Conservation (phyloP, 1,140 invertebrate genomes). For the Hermetia illucens region DNA sequence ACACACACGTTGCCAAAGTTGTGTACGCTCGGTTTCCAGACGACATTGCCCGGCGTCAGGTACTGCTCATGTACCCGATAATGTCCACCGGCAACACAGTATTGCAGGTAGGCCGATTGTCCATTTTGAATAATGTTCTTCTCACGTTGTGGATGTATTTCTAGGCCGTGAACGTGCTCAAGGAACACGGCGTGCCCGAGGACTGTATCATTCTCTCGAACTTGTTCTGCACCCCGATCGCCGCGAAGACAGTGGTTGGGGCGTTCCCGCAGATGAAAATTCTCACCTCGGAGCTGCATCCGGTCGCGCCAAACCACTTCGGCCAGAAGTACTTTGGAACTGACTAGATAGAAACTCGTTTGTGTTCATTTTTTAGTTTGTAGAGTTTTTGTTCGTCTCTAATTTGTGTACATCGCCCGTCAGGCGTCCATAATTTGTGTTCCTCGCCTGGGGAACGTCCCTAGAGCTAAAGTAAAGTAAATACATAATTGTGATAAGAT, state of each 20-base stretch:
- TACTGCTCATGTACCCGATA: slow-evolving; percentile 96
- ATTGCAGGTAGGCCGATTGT: slow-evolving; percentile 31
- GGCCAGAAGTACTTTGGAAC: slow-evolving; percentile 98
- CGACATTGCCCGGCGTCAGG: slow-evolving; percentile 80
- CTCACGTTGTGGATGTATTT: slow-evolving; percentile 18
- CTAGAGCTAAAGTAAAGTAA: too few species aligned
- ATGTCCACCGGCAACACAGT: slow-evolving; percentile 97
- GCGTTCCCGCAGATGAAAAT: slow-evolving; percentile 89
- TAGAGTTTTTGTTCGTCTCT: too few species aligned
- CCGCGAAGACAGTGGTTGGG: slow-evolving; percentile 70
- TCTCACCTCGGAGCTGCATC: slow-evolving; percentile 87
- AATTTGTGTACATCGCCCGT: too few species aligned
- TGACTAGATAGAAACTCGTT: slow-evolving; percentile 64
- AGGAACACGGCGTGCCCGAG: slow-evolving; percentile 85
- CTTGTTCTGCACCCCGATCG: slow-evolving; percentile 89
- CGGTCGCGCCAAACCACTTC: slow-evolving; percentile 94
- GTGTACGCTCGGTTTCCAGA: slow-evolving; percentile 97
- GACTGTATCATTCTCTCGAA: slow-evolving; percentile 91
- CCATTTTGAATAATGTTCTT: neutral
- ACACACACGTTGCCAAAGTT: slow-evolving; percentile 90
- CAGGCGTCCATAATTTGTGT: too few species aligned
- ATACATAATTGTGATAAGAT: too few species aligned
- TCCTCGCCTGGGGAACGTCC: too few species aligned
- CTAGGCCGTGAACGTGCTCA: slow-evolving; percentile 84
- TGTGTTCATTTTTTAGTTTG: too few species aligned